Percentiles rank a stretch among this genome's conserved stretches.
phyloP scores from a whole-genome alignment of 2,888 invertebrate genomes.

The Agriopis leucophaearia region DNA sequence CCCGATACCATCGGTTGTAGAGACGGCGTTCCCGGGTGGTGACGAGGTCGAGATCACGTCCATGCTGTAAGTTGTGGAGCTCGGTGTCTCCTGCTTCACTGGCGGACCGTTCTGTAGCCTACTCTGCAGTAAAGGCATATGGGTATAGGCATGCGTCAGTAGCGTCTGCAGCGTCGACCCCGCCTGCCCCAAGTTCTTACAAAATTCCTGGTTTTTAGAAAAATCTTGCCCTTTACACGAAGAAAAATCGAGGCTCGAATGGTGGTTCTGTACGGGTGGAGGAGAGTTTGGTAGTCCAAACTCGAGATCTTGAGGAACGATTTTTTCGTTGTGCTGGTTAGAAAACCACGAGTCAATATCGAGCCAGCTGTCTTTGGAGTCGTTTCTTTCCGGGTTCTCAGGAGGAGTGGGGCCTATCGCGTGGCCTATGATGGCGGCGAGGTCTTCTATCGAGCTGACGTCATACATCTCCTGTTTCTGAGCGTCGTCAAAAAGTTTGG shows the following conservation, averaged over 20 bases:
- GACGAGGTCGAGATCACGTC: conserved; percentile 92
- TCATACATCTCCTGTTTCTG: conserved; percentile 89
- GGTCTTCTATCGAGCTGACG: conserved; percentile 92
- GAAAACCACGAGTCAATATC: conserved; percentile 96
- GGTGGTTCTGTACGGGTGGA: conserved; percentile 84
- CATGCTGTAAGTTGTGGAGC: conserved; percentile 91
- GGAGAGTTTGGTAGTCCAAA: conserved; percentile 89
- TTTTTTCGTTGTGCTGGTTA: conserved; percentile 89
- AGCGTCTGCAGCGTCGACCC: conserved; percentile 92
- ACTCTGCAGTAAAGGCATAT: conserved; percentile 92
- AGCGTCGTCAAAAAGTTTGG: conserved; percentile 81
- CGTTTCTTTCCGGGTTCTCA: conserved; percentile 90
- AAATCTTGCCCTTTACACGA: conserved; percentile 77
- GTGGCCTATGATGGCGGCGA: conserved; percentile 95
- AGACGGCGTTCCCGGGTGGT: conserved; percentile 94
- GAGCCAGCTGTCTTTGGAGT: conserved; percentile 94
- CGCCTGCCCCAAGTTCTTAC: conserved; percentile 83
- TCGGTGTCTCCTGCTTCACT: conserved; percentile 90
- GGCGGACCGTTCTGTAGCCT: conserved; percentile 92
- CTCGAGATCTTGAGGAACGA: conserved; percentile 89
- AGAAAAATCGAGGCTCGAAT: conserved; percentile 79
- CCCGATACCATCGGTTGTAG: conserved; percentile 91
- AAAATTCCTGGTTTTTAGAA: conserved; percentile 80
- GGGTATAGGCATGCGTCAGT: conserved; percentile 89
- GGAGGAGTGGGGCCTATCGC: conserved; percentile 93